phyloP scores from a whole-genome alignment of 1,140 invertebrate genomes.

The Ladona fulva region DNA sequence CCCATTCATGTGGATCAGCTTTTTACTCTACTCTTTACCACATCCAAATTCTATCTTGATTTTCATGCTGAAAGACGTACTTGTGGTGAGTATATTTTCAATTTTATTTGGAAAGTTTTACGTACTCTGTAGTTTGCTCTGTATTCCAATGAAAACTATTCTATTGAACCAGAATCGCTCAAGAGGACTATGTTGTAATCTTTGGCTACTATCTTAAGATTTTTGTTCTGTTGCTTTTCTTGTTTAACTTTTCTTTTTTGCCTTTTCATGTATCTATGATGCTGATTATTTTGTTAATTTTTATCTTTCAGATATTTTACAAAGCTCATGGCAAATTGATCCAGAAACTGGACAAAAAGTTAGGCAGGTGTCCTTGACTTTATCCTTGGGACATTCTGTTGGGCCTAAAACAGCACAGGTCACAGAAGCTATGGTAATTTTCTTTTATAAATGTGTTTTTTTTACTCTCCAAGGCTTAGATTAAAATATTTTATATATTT shows the following conservation, averaged over 20 bases:
- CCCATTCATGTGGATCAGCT: conserved; percentile 76
- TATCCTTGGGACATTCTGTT: conserved; percentile 69
- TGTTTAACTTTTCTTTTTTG: no score
- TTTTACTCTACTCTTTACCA: conserved; percentile 87
- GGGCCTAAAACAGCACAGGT: conserved; percentile 81
- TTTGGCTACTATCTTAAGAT: no score
- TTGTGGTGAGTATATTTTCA: conserved; percentile 48
- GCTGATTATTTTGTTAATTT: not conserved
- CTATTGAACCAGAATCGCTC: no score
- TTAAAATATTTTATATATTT: no score
- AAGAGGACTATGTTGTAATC: no score
- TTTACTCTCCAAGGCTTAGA: no score
- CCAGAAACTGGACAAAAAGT: conserved; percentile 59
- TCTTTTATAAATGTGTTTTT: no score
- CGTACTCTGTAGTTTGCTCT: not conserved
- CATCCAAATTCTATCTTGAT: conserved; percentile 80
- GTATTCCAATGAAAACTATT: no score
- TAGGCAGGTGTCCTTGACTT: conserved; percentile 68
- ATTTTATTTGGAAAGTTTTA: conserved; percentile 3
- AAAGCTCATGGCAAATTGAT: conserved; percentile 63
- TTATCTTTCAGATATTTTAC: conserved; percentile 45
- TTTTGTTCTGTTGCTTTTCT: no score
- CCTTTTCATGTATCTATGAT: not conserved
- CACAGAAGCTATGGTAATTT: conserved; percentile 66
- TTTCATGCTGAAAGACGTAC: conserved; percentile 71